A percentile compares a stretch with the other conserved stretches of the same genome.
phyloP scores from a whole-genome alignment of 2,113 vertebrate species.

The Dermatemys mawii region DNA sequence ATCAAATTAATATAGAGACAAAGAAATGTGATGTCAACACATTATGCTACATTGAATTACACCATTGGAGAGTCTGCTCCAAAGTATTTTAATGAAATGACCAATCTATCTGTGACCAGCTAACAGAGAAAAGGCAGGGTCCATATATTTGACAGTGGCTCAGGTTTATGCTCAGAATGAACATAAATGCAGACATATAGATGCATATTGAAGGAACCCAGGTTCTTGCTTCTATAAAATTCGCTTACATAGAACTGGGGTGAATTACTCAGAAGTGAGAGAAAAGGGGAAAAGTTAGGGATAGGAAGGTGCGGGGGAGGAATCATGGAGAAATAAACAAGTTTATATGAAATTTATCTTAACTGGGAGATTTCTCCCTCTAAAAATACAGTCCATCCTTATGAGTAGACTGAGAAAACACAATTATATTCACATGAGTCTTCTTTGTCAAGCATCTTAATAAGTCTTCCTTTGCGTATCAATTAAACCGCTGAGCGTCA shows the following conservation, averaged over 20 bases:
- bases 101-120: neutral
- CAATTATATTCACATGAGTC: neutral
- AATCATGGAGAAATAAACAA: neutral
- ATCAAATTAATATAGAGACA: neutral
- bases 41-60: neutral
- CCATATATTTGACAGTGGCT: neutral
- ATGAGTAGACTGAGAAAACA: neutral
- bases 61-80: neutral
- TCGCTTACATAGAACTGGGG: neutral
- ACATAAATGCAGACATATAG: accelerated
- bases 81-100: accelerated
- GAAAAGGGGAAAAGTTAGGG: neutral
- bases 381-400: neutral
- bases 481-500: neutral
- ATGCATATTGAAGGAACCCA: neutral
- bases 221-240: neutral
- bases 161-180: neutral
- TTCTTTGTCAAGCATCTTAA: neutral
- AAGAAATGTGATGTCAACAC: neutral
- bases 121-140: neutral
- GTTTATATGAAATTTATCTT: neutral
- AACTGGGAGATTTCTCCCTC: neutral
- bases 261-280: neutral
- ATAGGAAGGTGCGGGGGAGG: neutral
- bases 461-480: neutral